Evolutionary conservation across 2,797 vertebrate genomes (phyloP).

Genomic region (Botia almorhae): DNA sequence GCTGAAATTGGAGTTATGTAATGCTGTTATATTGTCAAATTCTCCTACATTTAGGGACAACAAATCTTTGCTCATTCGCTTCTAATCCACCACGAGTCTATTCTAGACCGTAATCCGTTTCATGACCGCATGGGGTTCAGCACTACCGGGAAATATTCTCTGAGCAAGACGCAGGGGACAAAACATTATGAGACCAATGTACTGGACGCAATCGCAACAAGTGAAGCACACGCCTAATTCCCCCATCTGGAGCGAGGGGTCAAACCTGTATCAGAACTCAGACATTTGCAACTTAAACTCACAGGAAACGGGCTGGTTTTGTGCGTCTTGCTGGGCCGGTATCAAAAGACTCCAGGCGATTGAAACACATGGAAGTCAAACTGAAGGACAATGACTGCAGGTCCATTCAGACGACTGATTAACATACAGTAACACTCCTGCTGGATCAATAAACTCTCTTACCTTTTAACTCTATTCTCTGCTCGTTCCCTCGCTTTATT

Average conservation of each 20-base stretch:
- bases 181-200: slow-evolving; percentile 70
- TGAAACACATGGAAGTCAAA: slow-evolving; percentile 46
- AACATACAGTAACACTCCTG: slow-evolving; percentile 59
- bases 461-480: slow-evolving; percentile 69
- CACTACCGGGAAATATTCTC: slow-evolving; percentile 74
- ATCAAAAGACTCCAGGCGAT: slow-evolving; percentile 15
- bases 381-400: slow-evolving; percentile 55
- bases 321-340: not conserved
- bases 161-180: slow-evolving; percentile 68
- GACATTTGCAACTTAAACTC: not conserved
- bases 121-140: slow-evolving; percentile 73
- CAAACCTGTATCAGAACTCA: slow-evolving; percentile 70
- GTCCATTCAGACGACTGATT: slow-evolving; percentile 61
- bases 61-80: not conserved
- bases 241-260: slow-evolving; percentile 77
- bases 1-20: slow-evolving; percentile 27
- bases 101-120: slow-evolving; percentile 16
- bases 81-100: slow-evolving; percentile 20
- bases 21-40: not conserved
- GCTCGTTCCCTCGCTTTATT: slow-evolving; percentile 65
- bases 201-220: slow-evolving; percentile 75
- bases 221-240: slow-evolving; percentile 71
- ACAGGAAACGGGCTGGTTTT: not conserved
- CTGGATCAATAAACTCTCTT: slow-evolving; percentile 74
- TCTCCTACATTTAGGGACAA: slow-evolving; percentile 5